Conservation (phyloP, 2,797 vertebrate species). For the Gymnoscopelus microlampas region DNA sequence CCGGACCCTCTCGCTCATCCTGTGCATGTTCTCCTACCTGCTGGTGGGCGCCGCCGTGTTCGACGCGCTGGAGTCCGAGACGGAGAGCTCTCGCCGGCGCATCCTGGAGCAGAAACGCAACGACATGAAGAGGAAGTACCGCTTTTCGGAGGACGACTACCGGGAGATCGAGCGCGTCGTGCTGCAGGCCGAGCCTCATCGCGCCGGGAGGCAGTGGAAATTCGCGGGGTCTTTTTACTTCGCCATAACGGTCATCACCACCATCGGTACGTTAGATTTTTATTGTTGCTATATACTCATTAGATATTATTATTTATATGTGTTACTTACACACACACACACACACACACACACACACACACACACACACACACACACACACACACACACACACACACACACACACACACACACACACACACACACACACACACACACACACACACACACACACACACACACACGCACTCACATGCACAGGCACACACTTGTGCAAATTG, state of each 20-base stretch:
- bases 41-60: slow-evolving; percentile 94
- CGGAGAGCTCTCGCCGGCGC: slow-evolving; percentile 85
- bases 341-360: too few relatives aligned
- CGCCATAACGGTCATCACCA: slow-evolving; percentile 95
- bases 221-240: slow-evolving; percentile 96
- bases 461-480: too few relatives aligned
- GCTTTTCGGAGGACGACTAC: slow-evolving; percentile 91
- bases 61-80: slow-evolving; percentile 93
- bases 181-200: slow-evolving; percentile 89
- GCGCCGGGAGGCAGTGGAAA: slow-evolving; percentile 92
- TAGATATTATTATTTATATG: too few relatives aligned
- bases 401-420: too few relatives aligned
- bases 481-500: too few relatives aligned
- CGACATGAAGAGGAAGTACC: slow-evolving; percentile 90
- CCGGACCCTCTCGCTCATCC: slow-evolving; percentile 89
- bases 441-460: too few relatives aligned
- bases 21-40: slow-evolving; percentile 92
- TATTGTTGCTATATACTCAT: background rate
- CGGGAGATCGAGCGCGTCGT: slow-evolving; percentile 92
- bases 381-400: too few relatives aligned
- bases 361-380: too few relatives aligned
- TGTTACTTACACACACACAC: too few relatives aligned
- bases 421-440: too few relatives aligned
- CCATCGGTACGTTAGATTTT: slow-evolving; percentile 86
- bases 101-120: slow-evolving; percentile 89